Conservation (phyloP, 2,797 vertebrate species). For the Valencia hispanica region DNA sequence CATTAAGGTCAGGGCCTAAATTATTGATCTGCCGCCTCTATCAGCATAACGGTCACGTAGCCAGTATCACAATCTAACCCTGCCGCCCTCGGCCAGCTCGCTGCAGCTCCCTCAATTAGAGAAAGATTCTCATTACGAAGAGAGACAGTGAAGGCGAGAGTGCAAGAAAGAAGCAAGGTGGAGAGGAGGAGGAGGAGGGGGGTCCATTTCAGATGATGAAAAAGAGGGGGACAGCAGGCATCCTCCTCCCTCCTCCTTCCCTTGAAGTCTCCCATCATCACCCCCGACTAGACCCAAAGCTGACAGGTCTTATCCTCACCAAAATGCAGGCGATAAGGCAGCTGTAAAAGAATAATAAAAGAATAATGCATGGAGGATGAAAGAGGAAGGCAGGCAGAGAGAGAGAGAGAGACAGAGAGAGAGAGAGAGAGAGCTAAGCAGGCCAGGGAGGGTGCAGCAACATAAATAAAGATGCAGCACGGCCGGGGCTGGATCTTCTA, state of each 20-base stretch:
- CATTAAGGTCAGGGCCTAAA: conserved; percentile 98
- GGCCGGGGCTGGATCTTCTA: conserved; percentile 80
- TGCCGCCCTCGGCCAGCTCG: conserved; percentile 82
- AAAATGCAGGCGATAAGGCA: conserved; percentile 83
- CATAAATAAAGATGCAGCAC: conserved; percentile 86
- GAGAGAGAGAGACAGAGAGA: conserved; percentile 45
- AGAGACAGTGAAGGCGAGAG: conserved; percentile 81
- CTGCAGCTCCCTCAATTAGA: conserved; percentile 93
- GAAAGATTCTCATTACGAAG: conserved; percentile 97
- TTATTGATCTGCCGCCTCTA: conserved; percentile 98
- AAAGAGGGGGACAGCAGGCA: conserved; percentile 66
- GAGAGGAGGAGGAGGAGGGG: conserved; percentile 34
- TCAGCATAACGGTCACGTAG: conserved; percentile 99
- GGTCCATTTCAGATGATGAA: conserved; percentile 68
- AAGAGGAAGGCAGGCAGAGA: conserved; percentile 70
- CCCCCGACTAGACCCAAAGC: conserved; percentile 78
- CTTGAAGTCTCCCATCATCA: conserved; percentile 87
- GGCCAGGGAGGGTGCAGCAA: conserved; percentile 68
- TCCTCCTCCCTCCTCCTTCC: conserved; percentile 52
- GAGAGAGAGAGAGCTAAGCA: conserved; percentile 47
- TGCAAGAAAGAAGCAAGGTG: conserved; percentile 77
- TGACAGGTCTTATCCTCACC: conserved; percentile 91
- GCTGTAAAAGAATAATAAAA: conserved; percentile 78
- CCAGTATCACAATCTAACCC: conserved; percentile 91
- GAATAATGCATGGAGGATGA: conserved; percentile 82